Conservation (phyloP, 2,888 invertebrate genomes). For the Brachycybe producta region DNA sequence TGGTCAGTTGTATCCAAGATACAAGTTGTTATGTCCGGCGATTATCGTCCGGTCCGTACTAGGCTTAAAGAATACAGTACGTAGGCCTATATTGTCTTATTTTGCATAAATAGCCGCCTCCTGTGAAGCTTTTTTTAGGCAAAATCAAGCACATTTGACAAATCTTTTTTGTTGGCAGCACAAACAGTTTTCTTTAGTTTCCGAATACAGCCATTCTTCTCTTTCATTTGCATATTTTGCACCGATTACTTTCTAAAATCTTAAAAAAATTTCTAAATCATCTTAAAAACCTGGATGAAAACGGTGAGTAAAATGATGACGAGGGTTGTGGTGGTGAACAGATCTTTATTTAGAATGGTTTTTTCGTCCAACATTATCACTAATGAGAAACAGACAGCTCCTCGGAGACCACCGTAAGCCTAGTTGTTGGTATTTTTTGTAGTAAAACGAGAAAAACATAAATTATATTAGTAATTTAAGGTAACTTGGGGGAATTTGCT, state of each 20-base stretch:
- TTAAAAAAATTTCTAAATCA: neutral
- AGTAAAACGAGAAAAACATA: neutral
- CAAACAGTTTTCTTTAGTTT: too few species aligned
- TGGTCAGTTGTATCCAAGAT: too few species aligned
- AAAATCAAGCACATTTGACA: too few species aligned
- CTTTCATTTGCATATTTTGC: too few species aligned
- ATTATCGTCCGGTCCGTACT: too few species aligned
- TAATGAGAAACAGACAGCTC: slow-evolving; percentile 44
- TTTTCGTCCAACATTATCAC: slow-evolving; percentile 37
- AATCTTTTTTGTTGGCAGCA: neutral
- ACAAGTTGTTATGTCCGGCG: too few species aligned
- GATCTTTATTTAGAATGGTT: slow-evolving; percentile 28
- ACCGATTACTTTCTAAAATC: too few species aligned
- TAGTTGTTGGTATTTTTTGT: slow-evolving; percentile 20
- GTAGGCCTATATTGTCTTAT: too few species aligned
- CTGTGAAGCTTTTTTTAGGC: too few species aligned
- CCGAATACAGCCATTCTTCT: too few species aligned
- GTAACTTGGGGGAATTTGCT: neutral
- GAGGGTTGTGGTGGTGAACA: slow-evolving; percentile 35
- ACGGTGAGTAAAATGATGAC: slow-evolving; percentile 37
- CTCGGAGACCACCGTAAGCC: slow-evolving; percentile 44
- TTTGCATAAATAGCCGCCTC: too few species aligned
- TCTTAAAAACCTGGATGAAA: slow-evolving; percentile 33
- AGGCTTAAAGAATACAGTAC: too few species aligned
- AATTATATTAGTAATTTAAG: neutral